Evolutionary conservation across 2,113 vertebrate genomes (phyloP).

Genomic region (Apteryx owenii): DNA sequence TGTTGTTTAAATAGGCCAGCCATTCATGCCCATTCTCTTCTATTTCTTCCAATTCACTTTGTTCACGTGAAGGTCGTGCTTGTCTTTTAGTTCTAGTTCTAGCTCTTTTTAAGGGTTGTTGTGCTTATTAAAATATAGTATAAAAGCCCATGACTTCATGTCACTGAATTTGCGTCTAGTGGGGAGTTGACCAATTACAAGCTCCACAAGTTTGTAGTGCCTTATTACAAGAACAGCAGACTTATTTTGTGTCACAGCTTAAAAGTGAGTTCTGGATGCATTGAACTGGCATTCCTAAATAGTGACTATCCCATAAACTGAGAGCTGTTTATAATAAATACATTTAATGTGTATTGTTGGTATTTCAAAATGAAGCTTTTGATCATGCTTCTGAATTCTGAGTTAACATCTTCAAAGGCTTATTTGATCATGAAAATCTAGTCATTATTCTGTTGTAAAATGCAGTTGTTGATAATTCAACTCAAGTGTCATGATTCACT

Average conservation of each 20-base stretch:
- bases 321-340: neutral
- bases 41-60: neutral
- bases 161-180: neutral
- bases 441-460: neutral
- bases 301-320: neutral
- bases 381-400: neutral
- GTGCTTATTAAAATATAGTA: accelerated
- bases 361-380: neutral
- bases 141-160: neutral
- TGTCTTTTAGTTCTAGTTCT: neutral
- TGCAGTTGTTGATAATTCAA: neutral
- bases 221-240: neutral
- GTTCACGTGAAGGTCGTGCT: neutral
- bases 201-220: no score
- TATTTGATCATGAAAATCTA: neutral
- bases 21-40: neutral
- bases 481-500: neutral
- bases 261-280: neutral
- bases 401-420: neutral
- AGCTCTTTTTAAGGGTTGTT: neutral
- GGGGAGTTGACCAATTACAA: accelerated
- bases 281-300: neutral
- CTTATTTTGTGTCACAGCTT: neutral
- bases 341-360: neutral
- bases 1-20: neutral